Base-by-base conservation (phyloP, 2,888 invertebrate species). In the Syritta pipiens region DNA sequence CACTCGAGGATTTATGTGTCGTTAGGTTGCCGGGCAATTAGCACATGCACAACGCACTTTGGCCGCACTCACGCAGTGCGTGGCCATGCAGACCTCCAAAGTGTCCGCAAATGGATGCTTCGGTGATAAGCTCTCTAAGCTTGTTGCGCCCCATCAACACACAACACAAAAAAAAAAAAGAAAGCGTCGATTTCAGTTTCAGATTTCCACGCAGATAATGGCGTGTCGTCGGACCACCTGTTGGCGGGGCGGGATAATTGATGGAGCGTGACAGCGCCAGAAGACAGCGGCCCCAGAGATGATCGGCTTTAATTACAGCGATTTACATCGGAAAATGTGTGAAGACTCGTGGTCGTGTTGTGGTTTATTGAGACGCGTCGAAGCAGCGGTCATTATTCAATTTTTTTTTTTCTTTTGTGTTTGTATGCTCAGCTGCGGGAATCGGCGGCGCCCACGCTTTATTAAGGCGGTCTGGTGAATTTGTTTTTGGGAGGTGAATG, bases 11-110 rank as follows among this genome's bases (percentile, higher is more conserved):
- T 51, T 69, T 76, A 69, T 71, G 59, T 51, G 76, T 76, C 76
- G 71, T 76, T 76, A 71, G 63, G 62, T 51, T 63, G 42, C 26
- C 14, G n/a, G n/a, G n/a, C n/a, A n/a, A n/a, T n/a, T n/a, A n/a
- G n/a, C n/a, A n/a, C n/a, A n/a, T n/a, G n/a, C n/a, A n/a, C n/a
- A n/a, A n/a, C n/a, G n/a, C n/a, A n/a, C n/a, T n/a, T n/a, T n/a
- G n/a, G n/a, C n/a, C n/a, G n/a, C n/a, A n/a, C n/a, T n/a, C n/a
- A n/a, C n/a, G n/a, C n/a, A n/a, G n/a, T n/a, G n/a, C n/a, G n/a
- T n/a, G n/a, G n/a, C n/a, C n/a, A n/a, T n/a, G n/a, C n/a, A n/a
- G n/a, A n/a, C n/a, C n/a, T n/a, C n/a, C n/a, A n/a, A n/a, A n/a
- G n/a, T n/a, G n/a, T n/a, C n/a, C n/a, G n/a, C n/a, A n/a, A 17